Base-by-base conservation (phyloP, 2,113 vertebrate species). In the Tyto alba region DNA sequence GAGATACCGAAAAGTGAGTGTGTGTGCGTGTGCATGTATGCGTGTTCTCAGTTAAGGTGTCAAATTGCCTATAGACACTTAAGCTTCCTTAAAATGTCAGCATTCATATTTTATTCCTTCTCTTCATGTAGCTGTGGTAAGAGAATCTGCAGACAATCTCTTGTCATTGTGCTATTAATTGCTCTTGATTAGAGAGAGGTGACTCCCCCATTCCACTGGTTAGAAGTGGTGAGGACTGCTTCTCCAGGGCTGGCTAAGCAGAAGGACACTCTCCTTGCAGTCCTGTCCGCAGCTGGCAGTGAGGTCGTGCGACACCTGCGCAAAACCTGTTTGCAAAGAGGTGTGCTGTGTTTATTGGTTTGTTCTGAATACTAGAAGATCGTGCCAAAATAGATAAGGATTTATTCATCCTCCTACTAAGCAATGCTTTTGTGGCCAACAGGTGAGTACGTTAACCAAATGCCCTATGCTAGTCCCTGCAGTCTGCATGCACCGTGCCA, bases 1-100 rank as follows among this genome's bases (percentile, higher is more conserved):
- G 99, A 98, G 98, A 96, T 99, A 99, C 96, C 97, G 98, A 56
- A 98, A 98, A 98, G 99, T 99, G 97, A 97, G 98, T 87, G 14
- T 57, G 41, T 75, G 38, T 40, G 83, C 11, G 23, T 16, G 53
- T 29, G 5, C 6, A 11, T 3, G 11, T 32, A 13, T 4, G 6
- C 4, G 1, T 34, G 5, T 81, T 38, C 40, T 60, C 41, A 14
- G 30, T 66, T 22, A 47, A 89, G 56, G 68, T 81, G 62, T 91
- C 92, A 67, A 11, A 30, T 6, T 72, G 60, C 74, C 84, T 72
- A 30, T 55, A 48, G 47, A 68, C 18, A 8, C 22, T 83, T 76
- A 63, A 6, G 3, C 72, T 71, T 75, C 74, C 53, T 82, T 75
- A 34, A 89, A 73, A 74, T 75, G 60, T 57, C 69, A 92, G 52